Evolutionary conservation across 1,140 invertebrate species (phyloP).

Genomic region (Drosophila kohkoa): DNA sequence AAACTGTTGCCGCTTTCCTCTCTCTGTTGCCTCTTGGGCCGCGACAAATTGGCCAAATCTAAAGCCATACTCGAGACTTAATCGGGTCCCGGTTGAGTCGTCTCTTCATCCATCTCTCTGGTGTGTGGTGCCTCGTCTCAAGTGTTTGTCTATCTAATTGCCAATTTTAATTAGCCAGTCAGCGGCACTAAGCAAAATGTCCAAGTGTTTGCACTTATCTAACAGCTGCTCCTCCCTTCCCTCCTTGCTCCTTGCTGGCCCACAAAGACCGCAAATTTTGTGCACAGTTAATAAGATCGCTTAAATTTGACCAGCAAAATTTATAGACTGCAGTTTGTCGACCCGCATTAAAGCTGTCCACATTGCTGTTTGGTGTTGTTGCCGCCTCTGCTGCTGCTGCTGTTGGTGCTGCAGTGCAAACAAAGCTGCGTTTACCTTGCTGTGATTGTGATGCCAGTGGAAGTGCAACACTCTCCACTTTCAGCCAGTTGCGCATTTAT

Average conservation of each 20-base stretch:
- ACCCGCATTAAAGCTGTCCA: slow-evolving; percentile 23
- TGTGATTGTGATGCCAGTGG: slow-evolving; percentile 59
- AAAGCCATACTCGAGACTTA: slow-evolving; percentile 48
- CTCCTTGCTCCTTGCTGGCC: not conserved
- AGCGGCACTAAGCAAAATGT: slow-evolving; percentile 34
- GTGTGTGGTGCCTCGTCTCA: slow-evolving; percentile 40
- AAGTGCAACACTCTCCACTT: slow-evolving; percentile 67
- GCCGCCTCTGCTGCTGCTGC: not conserved
- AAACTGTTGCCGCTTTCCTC: not conserved
- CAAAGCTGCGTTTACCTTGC: slow-evolving; percentile 58
- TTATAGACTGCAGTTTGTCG: slow-evolving; percentile 44
- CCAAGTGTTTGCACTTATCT: slow-evolving; percentile 28
- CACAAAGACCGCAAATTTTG: slow-evolving; percentile 8
- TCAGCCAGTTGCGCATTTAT: slow-evolving; percentile 14
- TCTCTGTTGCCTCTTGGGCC: not conserved
- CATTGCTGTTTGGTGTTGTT: too few species aligned
- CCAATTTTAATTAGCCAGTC: slow-evolving; percentile 74
- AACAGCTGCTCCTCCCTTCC: not conserved
- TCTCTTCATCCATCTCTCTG: not conserved
- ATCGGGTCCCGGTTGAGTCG: slow-evolving; percentile 31
- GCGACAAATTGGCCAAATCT: slow-evolving; percentile 59
- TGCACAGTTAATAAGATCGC: slow-evolving; percentile 22
- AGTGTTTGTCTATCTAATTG: slow-evolving; percentile 78
- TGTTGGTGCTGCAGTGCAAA: slow-evolving; percentile 33
- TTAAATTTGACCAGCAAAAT: slow-evolving; percentile 32